Conservation (phyloP, 2,113 vertebrate genomes). For the Sceloporus tristichus region DNA sequence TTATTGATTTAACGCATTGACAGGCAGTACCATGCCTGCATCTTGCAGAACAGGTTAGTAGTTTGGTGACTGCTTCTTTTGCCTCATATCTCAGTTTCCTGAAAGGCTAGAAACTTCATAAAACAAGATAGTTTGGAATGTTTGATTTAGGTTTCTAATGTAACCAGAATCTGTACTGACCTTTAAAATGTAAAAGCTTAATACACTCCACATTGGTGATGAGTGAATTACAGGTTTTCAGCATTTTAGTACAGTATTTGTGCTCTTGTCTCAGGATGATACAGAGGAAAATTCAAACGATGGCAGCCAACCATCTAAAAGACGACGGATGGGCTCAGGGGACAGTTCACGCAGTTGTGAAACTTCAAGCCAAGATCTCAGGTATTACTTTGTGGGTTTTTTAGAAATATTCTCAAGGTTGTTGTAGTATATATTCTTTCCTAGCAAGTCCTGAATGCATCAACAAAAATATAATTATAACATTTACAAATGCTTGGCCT, state of each 20-base stretch:
- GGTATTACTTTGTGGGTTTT: slow-evolving; percentile 72
- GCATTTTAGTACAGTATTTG: background rate
- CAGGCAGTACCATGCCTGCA: too few relatives aligned
- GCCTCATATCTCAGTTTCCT: too few relatives aligned
- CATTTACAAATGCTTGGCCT: background rate
- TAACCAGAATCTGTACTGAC: too few relatives aligned
- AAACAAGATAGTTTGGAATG: too few relatives aligned
- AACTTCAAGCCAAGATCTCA: slow-evolving; percentile 91
- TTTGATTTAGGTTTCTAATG: background rate
- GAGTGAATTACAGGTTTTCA: background rate
- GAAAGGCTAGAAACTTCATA: too few relatives aligned
- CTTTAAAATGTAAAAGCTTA: too few relatives aligned
- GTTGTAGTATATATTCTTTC: background rate
- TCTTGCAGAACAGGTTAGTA: too few relatives aligned
- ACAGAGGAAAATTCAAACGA: slow-evolving; percentile 95
- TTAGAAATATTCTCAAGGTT: background rate
- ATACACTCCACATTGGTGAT: background rate
- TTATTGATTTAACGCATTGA: too few relatives aligned
- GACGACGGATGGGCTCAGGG: slow-evolving; percentile 94
- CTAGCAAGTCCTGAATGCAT: too few relatives aligned
- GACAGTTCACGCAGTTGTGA: slow-evolving; percentile 97
- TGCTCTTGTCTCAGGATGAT: slow-evolving; percentile 75
- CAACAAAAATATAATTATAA: background rate
- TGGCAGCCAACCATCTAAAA: slow-evolving; percentile 91
- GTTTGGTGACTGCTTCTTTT: too few relatives aligned